A percentile compares a stretch with the other conserved stretches of the same genome.
Evolutionary conservation across 1,140 invertebrate species (phyloP).

Genomic region (Sitophilus oryzae): DNA sequence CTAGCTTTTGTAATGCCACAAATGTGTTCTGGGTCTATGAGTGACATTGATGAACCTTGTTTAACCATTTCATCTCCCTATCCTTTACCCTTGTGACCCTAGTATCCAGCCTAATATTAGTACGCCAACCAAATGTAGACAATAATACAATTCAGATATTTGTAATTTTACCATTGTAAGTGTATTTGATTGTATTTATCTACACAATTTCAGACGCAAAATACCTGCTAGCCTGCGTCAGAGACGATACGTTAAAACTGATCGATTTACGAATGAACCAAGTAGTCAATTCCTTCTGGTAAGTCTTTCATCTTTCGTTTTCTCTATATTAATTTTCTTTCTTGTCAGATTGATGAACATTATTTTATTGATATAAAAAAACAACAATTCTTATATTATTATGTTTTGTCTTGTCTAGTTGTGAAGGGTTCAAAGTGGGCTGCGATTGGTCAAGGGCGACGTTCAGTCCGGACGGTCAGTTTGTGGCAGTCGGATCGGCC

Average conservation of each 20-base stretch:
- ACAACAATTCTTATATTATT: no score
- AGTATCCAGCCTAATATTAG: no score
- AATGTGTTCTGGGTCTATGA: not conserved
- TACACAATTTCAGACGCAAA: slow-evolving; percentile 65
- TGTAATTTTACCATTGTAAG: no score
- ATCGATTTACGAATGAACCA: slow-evolving; percentile 92
- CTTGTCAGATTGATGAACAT: no score
- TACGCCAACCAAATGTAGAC: no score
- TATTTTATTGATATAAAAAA: no score
- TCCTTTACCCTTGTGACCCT: not conserved
- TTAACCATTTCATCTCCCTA: not conserved
- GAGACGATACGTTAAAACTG: slow-evolving; percentile 91
- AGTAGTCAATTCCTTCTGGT: slow-evolving; percentile 85
- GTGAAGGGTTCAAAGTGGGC: slow-evolving; percentile 90
- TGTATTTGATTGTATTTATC: no score
- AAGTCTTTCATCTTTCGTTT: slow-evolving; percentile 38
- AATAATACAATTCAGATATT: no score
- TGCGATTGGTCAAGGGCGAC: slow-evolving; percentile 89
- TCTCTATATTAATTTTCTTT: not conserved
- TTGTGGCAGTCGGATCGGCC: slow-evolving; percentile 81
- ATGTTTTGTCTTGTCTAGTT: slow-evolving; percentile 52
- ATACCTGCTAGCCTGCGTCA: slow-evolving; percentile 82
- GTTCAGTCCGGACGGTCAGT: slow-evolving; percentile 85
- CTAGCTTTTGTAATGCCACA: no score
- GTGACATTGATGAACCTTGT: no score